Conservation (phyloP, 2,797 vertebrate species). For the Acipenser oxyrinchus region DNA sequence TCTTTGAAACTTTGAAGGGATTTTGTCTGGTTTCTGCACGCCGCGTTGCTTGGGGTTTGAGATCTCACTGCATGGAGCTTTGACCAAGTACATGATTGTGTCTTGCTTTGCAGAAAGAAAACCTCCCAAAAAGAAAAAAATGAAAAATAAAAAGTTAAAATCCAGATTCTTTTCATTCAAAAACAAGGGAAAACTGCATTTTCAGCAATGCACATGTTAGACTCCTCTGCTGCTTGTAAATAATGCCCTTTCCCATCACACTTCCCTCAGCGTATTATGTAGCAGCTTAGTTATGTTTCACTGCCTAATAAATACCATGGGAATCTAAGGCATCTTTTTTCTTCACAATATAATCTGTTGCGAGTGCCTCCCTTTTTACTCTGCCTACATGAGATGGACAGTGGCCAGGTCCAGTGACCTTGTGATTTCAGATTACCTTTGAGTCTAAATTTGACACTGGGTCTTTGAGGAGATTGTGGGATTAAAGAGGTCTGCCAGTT, state of each 20-base stretch:
- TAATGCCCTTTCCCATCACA: slow-evolving; percentile 35
- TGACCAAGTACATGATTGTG: slow-evolving; percentile 77
- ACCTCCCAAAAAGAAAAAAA: not conserved
- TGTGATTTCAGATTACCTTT: slow-evolving; percentile 34
- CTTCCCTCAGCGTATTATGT: slow-evolving; percentile 32
- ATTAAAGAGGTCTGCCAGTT: slow-evolving; percentile 41
- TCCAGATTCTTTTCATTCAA: not conserved
- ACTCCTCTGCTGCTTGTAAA: slow-evolving; percentile 9
- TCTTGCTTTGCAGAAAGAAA: not conserved
- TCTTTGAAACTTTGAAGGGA: slow-evolving; percentile 38
- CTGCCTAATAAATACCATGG: slow-evolving; percentile 53
- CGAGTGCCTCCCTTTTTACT: slow-evolving; percentile 26
- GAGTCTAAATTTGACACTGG: slow-evolving; percentile 41
- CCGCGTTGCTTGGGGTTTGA: slow-evolving; percentile 65
- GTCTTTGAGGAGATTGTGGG: slow-evolving; percentile 51
- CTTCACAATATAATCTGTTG: slow-evolving; percentile 21
- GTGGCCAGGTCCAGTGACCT: slow-evolving; percentile 31
- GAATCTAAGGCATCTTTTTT: slow-evolving; percentile 46
- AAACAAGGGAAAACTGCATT: slow-evolving; percentile 3
- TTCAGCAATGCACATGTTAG: slow-evolving; percentile 2
- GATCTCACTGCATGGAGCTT: slow-evolving; percentile 68
- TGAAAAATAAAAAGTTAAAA: not conserved
- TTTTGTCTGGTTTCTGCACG: slow-evolving; percentile 43
- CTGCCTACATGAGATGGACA: slow-evolving; percentile 24
- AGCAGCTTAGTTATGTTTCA: slow-evolving; percentile 48